These are phyloP conservation scores for Bombylius discolor DNA, from an alignment of 2,888 invertebrate species.

Conservation along the genomic window DNA sequence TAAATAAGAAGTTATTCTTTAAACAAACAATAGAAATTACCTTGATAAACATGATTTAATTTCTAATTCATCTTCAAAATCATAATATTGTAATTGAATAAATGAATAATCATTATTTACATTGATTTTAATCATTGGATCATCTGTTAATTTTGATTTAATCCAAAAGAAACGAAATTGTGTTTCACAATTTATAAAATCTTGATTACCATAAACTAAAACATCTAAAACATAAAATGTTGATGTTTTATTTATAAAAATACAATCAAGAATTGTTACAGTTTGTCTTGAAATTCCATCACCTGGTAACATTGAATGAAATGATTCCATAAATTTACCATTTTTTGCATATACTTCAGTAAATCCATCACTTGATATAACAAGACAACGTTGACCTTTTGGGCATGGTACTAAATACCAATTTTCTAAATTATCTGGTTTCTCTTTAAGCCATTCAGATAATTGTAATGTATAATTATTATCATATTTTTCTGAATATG, in stretches of 20 bases:
- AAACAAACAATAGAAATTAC: neutral
- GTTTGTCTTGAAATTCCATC: conserved; percentile 17
- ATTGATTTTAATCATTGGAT: conserved; percentile 11
- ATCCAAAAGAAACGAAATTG: conserved; percentile 80
- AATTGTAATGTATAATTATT: conserved; percentile 52
- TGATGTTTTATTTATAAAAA: conserved; percentile 45
- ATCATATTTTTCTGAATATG: conserved; percentile 14
- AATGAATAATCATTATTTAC: conserved; percentile 21
- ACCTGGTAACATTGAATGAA: conserved; percentile 33
- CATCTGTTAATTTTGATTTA: conserved; percentile 55
- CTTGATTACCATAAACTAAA: conserved; percentile 27
- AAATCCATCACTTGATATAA: conserved; percentile 55
- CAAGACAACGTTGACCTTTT: conserved; percentile 65
- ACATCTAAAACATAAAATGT: conserved; percentile 72
- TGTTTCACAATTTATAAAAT: conserved; percentile 35
- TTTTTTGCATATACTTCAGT: conserved; percentile 57
- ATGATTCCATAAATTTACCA: conserved; percentile 44
- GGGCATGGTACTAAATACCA: conserved; percentile 75
- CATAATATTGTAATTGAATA: conserved; percentile 19
- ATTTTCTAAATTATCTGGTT: conserved; percentile 61
- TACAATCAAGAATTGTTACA: conserved; percentile 59
- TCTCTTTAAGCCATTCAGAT: conserved; percentile 87
- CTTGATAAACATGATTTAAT: conserved; percentile 19
- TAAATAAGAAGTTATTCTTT: no score
- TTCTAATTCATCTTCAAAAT: conserved; percentile 21